Evolutionary conservation across 2,888 invertebrate genomes (phyloP), one percentile per base, ranked within the genome.

Genomic region (Exephanes ischioxanthus): DNA sequence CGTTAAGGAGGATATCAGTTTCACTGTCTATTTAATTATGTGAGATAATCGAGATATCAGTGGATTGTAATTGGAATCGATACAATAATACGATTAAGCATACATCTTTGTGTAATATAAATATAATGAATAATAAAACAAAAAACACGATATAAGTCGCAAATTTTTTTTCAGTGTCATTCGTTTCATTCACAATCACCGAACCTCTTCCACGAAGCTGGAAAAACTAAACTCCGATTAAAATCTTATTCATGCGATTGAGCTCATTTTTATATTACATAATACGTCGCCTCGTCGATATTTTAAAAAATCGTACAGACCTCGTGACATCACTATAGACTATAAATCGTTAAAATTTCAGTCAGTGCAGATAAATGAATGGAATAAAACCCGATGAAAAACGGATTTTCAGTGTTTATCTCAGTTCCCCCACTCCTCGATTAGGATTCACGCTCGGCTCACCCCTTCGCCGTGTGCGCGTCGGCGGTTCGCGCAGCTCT

Each of bases 81-180:
- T 91, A 90, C 89, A 92, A 92, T 90, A 90, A 90, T 92, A 91
- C 90, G 89, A 90, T 88, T 92, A 92, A 91, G 90, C 91, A 92
- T 92, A 91, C 90, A 92, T 91, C 90, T 92, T 92, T 92, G 92
- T 92, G 92, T 92, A 92, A 92, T 91, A 92, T 92, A 92, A 92
- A 92, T 91, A 92, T 91, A 89, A 91, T 89, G 88, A 91, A 90
- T 91, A 90, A 91, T 90, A 92, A 92, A 91, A 90, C 78, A 89
- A 87, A 90, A 89, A 88, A 88, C 87, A 89, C 87, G 89, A 89
- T 90, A 89, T 89, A 89, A 90, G 86, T 89, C 89, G 89, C 87
- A 90, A 86, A 58, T 26, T 68, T 72, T 86, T 73, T 72, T 61
- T 71, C 83, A 30, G 70, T 83, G 75, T 84, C 76, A 58, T 58